These are phyloP conservation scores for Pseudococcus viburni DNA, from an alignment of 2,888 invertebrate genomes.

Conservation along the genomic window DNA sequence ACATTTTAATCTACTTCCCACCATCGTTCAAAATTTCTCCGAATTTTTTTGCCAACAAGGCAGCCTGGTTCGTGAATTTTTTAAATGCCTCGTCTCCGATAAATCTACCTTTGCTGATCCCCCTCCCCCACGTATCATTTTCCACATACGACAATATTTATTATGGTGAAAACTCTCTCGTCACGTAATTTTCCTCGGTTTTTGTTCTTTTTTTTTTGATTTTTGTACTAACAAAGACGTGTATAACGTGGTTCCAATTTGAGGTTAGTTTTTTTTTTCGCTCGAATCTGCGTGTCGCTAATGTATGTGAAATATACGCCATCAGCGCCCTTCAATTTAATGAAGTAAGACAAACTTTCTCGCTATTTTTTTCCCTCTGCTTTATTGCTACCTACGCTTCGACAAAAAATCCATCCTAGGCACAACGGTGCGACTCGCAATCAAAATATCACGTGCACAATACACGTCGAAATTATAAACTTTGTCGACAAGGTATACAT, in stretches of 20 bases:
- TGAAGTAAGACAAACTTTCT: conserved; percentile 34
- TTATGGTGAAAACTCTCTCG: neutral
- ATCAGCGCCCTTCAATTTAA: conserved; percentile 39
- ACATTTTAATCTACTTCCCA: no score
- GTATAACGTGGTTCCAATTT: neutral
- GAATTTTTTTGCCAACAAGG: no score
- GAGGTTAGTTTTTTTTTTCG: neutral
- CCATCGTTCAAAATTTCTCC: no score
- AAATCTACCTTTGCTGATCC: no score
- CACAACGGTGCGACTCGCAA: neutral
- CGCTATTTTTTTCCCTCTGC: neutral
- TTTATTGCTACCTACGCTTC: neutral
- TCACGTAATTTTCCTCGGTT: neutral
- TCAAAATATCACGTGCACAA: conserved; percentile 38
- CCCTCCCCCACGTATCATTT: no score
- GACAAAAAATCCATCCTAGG: neutral
- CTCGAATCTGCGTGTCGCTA: conserved; percentile 31
- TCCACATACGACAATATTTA: neutral
- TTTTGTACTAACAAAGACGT: neutral
- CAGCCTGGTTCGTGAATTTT: no score
- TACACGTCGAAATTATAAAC: conserved; percentile 20
- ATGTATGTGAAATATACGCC: conserved; percentile 30
- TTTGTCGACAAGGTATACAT: conserved; percentile 12
- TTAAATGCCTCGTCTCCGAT: no score
- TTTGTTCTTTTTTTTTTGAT: neutral